Percentiles rank a stretch among this genome's conserved stretches.
These are phyloP conservation scores for Pelagia noctiluca DNA, from an alignment of 30 jellyfish, hydroid and myxozoan species.

Conservation along the genomic window DNA sequence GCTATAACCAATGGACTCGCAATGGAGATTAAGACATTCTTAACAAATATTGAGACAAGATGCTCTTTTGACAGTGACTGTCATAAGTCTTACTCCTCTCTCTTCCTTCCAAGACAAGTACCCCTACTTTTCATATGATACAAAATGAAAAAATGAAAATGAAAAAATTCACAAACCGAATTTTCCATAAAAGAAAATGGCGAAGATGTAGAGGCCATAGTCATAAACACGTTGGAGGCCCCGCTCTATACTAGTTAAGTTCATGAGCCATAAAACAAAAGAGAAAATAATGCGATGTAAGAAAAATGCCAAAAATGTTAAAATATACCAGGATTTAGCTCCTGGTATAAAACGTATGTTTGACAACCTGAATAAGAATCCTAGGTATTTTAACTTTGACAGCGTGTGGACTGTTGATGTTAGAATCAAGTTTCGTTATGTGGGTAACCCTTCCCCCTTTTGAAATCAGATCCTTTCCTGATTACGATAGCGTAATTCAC, in stretches of 20 bases:
- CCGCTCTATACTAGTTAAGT: slow-evolving; percentile 27
- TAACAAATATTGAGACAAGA: too few relatives aligned
- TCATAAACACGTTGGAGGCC: background rate
- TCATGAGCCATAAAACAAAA: slow-evolving; percentile 22
- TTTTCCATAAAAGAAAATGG: slow-evolving; percentile 5
- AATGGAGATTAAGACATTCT: too few relatives aligned
- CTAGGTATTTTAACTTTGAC: background rate
- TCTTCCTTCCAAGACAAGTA: too few relatives aligned
- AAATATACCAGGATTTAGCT: background rate
- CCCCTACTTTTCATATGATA: too few relatives aligned
- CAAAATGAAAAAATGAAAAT: too few relatives aligned
- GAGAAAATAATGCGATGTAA: slow-evolving; percentile 9
- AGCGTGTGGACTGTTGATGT: background rate
- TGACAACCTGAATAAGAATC: background rate
- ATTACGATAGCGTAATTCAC: background rate
- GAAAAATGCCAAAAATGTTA: background rate
- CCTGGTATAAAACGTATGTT: background rate
- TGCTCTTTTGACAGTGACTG: too few relatives aligned
- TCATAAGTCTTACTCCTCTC: too few relatives aligned
- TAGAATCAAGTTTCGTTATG: background rate
- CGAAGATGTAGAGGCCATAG: background rate
- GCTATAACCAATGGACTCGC: too few relatives aligned
- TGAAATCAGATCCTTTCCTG: background rate
- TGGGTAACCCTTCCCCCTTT: background rate
- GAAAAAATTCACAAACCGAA: too few relatives aligned